These are phyloP conservation scores for Poecilus cupreus DNA, from an alignment of 2,888 invertebrate genomes.

Conservation along the genomic window DNA sequence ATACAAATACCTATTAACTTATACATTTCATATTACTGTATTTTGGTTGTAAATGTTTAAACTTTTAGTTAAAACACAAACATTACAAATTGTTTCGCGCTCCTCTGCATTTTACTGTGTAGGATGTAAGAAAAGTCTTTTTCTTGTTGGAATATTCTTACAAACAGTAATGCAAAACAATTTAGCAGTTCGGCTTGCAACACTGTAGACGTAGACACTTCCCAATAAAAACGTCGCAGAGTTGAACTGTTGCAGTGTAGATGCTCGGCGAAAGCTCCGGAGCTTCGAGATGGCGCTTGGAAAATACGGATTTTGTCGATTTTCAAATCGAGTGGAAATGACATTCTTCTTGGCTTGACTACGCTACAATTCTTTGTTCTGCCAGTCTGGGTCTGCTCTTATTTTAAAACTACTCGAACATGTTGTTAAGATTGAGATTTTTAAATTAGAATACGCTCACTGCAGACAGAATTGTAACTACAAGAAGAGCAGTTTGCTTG, in stretches of 20 bases:
- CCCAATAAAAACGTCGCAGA: background rate
- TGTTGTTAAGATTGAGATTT: slow-evolving; percentile 10
- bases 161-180: slow-evolving; percentile 12
- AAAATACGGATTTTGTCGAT: slow-evolving; percentile 28
- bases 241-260: background rate
- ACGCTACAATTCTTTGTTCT: slow-evolving; percentile 14
- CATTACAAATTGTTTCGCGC: too few relatives aligned
- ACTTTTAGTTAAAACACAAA: too few relatives aligned
- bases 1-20: too few relatives aligned
- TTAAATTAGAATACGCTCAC: too few relatives aligned
- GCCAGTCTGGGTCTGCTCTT: background rate
- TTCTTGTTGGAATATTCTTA: background rate
- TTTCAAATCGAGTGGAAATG: slow-evolving; percentile 32
- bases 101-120: too few relatives aligned
- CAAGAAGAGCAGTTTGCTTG: too few relatives aligned
- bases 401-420: slow-evolving; percentile 4
- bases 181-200: background rate
- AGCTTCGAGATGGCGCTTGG: background rate
- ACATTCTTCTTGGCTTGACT: slow-evolving; percentile 15
- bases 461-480: too few relatives aligned
- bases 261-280: background rate
- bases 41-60: too few relatives aligned
- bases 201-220: background rate
- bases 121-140: background rate
- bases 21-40: too few relatives aligned